A percentile compares a stretch with the other conserved stretches of the same genome.
Conservation (phyloP, 2,113 vertebrate genomes). For the Danionella cerebrum region DNA sequence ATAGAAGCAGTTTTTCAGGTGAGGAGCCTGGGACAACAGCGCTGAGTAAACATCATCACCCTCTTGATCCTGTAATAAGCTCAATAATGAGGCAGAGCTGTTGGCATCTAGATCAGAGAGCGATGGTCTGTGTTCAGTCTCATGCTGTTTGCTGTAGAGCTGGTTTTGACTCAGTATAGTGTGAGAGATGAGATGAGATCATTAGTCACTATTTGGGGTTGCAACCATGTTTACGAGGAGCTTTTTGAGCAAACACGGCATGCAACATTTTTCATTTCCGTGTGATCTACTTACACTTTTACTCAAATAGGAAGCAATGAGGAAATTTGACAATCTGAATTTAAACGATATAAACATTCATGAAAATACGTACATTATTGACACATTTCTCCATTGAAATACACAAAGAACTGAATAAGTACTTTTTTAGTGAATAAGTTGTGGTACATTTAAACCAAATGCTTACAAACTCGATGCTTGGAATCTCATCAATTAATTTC, state of each 20-base stretch:
- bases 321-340: too few relatives aligned
- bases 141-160: too few relatives aligned
- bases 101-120: conserved; percentile 44
- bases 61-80: conserved; percentile 26
- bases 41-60: conserved; percentile 34
- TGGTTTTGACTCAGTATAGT: conserved; percentile 20
- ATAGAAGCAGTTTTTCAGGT: conserved; percentile 35
- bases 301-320: too few relatives aligned
- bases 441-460: too few relatives aligned
- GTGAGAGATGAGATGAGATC: conserved; percentile 33
- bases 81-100: conserved; percentile 35
- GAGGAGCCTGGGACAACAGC: conserved; percentile 25
- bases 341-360: too few relatives aligned
- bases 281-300: too few relatives aligned
- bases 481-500: too few relatives aligned
- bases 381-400: too few relatives aligned
- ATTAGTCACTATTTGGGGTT: conserved; percentile 46
- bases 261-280: not conserved
- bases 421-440: too few relatives aligned
- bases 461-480: too few relatives aligned
- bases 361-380: too few relatives aligned
- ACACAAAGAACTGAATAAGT: too few relatives aligned
- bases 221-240: conserved; percentile 10
- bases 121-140: conserved; percentile 51
- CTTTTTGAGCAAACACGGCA: not conserved